These are phyloP conservation scores for Dasypolia templi DNA, from an alignment of 2,888 invertebrate genomes.

Conservation along the genomic window DNA sequence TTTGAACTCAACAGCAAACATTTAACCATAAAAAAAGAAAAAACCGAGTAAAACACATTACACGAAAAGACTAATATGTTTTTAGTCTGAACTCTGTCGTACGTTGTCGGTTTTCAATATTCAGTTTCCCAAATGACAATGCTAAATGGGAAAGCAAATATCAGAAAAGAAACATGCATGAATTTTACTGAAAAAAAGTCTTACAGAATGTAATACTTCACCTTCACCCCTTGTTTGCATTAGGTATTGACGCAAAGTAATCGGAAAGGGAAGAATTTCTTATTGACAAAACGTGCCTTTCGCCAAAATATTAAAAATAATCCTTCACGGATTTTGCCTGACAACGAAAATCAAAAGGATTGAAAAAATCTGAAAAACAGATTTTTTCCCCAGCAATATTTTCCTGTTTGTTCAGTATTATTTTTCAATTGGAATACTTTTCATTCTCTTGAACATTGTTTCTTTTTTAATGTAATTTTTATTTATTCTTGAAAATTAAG, in stretches of 20 bases:
- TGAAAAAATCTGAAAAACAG: constrained; percentile 53
- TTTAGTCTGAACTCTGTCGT: constrained; percentile 12
- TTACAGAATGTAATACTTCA: constrained; percentile 71
- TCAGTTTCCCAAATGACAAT: constrained; percentile 57
- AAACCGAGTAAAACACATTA: neutral
- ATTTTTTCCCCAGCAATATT: constrained; percentile 52
- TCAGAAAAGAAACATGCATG: constrained; percentile 58
- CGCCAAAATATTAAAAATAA: constrained; percentile 82
- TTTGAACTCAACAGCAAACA: neutral
- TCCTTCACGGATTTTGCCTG: constrained; percentile 70
- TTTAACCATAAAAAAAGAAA: too few species aligned
- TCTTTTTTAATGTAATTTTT: constrained; percentile 7
- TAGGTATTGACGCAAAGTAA: constrained; percentile 84
- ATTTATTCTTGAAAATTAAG: neutral
- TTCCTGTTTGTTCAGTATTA: constrained; percentile 59
- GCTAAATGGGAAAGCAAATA: constrained; percentile 71
- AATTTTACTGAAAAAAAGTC: constrained; percentile 68
- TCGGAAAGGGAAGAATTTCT: constrained; percentile 78
- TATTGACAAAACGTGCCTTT: constrained; percentile 88
- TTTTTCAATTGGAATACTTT: constrained; percentile 50
- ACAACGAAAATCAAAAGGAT: constrained; percentile 74
- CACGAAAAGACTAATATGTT: neutral
- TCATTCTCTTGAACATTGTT: constrained; percentile 20
- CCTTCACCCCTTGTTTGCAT: constrained; percentile 81
- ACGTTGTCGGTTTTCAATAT: constrained; percentile 37